Base-by-base conservation (phyloP, 1,140 invertebrate species). In the Sipha flava region DNA sequence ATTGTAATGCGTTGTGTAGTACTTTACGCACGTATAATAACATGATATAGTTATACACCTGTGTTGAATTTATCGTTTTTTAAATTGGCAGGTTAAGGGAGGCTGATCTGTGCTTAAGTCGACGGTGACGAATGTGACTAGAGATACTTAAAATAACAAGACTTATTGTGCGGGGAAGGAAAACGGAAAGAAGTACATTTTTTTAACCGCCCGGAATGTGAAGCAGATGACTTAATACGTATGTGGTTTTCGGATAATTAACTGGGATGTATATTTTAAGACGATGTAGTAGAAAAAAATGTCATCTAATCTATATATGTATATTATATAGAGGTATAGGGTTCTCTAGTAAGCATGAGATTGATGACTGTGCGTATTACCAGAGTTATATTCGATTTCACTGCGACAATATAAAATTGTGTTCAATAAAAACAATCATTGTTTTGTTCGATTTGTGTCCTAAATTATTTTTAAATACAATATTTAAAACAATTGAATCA, bases 221-320 rank as follows among this genome's bases (percentile, higher is more conserved):
- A 77, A 57, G 59, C 73, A 75, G 52, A 57, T 77, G 52, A 77
- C 73, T 59, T 77, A 77, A 59, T 77, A 59, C 34, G 73, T 77
- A 52, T 77, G 73, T 77, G 73, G 73, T 77, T 77, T 77, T 77
- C 23, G 47, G 31, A 77, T 77, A 77, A 77, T 77, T 77, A 77
- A 77, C 73, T 43, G 73, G 34, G 47, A 57, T 26, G 59, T 34
- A 43, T 77, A 77, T 77, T 77, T 59, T 43, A 77, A 77, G 73
- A 77, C 70, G 29, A n/a, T 37, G 34, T 57, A 18, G 52, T 34
- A 52, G 31, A 43, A 77, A 77, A 66, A 64, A 68, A 75, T 31
- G 34, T 52, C 73, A 59, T 77, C 73, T 77, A 37, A 77, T 59
- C 34, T 43, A 18, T 59, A 37, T 77, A 26, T 37, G 47, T 52